These are phyloP conservation scores for Mermis nigrescens DNA, from an alignment of 2,888 invertebrate genomes.

Conservation along the genomic window DNA sequence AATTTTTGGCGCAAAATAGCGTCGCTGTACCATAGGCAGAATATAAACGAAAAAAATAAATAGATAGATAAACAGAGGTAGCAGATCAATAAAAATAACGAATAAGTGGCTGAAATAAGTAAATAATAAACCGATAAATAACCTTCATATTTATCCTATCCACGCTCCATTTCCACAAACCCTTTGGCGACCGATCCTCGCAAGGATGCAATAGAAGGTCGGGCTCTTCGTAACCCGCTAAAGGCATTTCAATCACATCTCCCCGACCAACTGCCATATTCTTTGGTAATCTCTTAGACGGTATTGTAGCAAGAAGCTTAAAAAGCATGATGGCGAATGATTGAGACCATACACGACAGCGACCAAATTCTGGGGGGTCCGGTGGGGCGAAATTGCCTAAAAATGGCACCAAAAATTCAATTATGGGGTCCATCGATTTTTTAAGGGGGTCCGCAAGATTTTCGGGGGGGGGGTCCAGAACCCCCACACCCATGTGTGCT, in stretches of 20 bases:
- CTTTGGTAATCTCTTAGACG: slow-evolving; percentile 47
- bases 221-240: not conserved
- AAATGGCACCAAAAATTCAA: not conserved
- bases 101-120: no score
- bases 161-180: not conserved
- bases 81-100: no score
- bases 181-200: not conserved
- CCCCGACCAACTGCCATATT: slow-evolving; percentile 31
- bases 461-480: no score
- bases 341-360: not conserved
- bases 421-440: no score
- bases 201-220: not conserved
- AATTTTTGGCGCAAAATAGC: no score
- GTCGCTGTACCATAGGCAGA: no score
- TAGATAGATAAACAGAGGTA: no score
- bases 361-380: no score
- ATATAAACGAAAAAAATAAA: no score
- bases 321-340: slow-evolving; percentile 10
- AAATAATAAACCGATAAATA: not conserved
- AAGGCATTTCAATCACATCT: slow-evolving; percentile 13
- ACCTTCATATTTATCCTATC: not conserved
- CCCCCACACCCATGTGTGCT: no score
- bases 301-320: slow-evolving; percentile 83
- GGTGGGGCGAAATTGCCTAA: no score
- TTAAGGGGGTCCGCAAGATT: no score